These are phyloP conservation scores for Protophormia terraenovae DNA, from an alignment of 2,888 invertebrate species.

Conservation along the genomic window DNA sequence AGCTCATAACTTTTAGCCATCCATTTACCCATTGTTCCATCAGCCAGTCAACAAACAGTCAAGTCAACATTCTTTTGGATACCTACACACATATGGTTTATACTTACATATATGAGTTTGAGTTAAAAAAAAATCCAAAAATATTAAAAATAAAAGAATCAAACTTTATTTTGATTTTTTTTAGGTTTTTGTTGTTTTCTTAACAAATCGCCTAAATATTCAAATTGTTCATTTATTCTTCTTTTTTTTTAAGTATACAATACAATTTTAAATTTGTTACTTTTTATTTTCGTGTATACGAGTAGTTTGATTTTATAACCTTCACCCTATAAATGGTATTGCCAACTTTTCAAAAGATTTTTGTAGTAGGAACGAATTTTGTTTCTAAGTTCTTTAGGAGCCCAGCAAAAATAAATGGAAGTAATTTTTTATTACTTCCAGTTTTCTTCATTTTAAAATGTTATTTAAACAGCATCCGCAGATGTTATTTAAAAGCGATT, in stretches of 20 bases:
- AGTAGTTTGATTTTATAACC: conserved; percentile 38
- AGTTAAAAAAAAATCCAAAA: conserved; percentile 22
- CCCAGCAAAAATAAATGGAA: too few relatives aligned
- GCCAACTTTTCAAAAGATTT: neutral
- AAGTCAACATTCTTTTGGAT: conserved; percentile 58
- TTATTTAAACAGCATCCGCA: too few relatives aligned
- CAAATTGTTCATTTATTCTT: conserved; percentile 61
- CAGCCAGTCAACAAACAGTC: conserved; percentile 24
- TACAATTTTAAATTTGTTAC: conserved; percentile 30
- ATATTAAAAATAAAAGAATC: conserved; percentile 39
- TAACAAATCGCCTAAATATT: conserved; percentile 66
- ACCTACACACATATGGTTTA: conserved; percentile 3
- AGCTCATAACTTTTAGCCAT: conserved; percentile 64
- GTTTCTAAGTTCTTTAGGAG: too few relatives aligned
- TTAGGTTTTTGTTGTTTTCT: conserved; percentile 34
- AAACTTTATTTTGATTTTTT: conserved; percentile 52
- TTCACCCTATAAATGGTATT: conserved; percentile 30
- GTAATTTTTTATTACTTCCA: too few relatives aligned
- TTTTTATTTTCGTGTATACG: conserved; percentile 35
- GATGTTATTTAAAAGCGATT: too few relatives aligned
- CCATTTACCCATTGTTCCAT: conserved; percentile 61
- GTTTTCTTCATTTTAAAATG: too few relatives aligned
- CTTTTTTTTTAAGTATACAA: conserved; percentile 19
- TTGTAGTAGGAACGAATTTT: too few relatives aligned
- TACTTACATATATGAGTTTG: conserved; percentile 6